phyloP scores from a whole-genome alignment of 1,140 invertebrate species.

The Drosophila santomea region DNA sequence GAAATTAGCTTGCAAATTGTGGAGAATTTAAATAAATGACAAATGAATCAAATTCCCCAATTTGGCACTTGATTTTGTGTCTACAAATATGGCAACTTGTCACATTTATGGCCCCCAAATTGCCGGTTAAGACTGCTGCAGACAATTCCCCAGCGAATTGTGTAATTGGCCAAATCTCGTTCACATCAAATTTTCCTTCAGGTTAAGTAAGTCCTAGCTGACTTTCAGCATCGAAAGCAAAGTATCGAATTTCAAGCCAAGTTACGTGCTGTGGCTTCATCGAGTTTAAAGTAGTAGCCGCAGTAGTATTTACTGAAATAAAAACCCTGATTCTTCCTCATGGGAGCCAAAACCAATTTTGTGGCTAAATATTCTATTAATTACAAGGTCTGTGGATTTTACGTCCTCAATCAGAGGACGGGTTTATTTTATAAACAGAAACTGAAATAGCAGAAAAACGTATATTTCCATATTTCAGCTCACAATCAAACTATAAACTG shows the following conservation, averaged over 20 bases:
- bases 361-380: conserved; percentile 9
- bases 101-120: conserved; percentile 30
- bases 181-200: not conserved
- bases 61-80: conserved; percentile 17
- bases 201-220: not conserved
- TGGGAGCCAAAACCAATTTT: not conserved
- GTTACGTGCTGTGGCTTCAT: not conserved
- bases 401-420: too few species aligned
- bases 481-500: too few species aligned
- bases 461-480: too few species aligned
- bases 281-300: not conserved
- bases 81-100: conserved; percentile 41
- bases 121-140: conserved; percentile 23
- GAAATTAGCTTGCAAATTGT: conserved; percentile 48
- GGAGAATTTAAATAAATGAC: conserved; percentile 50
- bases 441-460: too few species aligned
- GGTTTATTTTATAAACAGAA: too few species aligned
- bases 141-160: conserved; percentile 22
- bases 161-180: conserved; percentile 27
- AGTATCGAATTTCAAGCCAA: not conserved
- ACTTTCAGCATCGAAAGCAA: not conserved
- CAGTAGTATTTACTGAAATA: not conserved
- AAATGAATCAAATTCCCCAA: conserved; percentile 40
- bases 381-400: not conserved
- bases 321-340: not conserved